Base-by-base conservation (phyloP, 2,888 invertebrate species). In the Ctena decussata region DNA sequence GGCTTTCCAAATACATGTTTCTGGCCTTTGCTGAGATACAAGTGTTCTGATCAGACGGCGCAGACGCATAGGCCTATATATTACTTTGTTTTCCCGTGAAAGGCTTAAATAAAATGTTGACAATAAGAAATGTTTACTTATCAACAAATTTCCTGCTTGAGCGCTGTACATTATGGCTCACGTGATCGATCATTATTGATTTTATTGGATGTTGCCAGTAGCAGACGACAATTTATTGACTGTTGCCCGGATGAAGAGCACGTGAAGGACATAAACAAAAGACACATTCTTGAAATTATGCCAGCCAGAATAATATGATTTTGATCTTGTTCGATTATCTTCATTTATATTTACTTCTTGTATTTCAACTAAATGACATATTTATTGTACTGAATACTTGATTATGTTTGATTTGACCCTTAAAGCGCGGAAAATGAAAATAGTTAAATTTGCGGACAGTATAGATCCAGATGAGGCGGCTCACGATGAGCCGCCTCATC, bases 251-350 rank as follows among this genome's bases (percentile, higher is more conserved):
- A 65, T 65, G 65, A 32, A 65, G 35, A 65, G 15, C 65, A 32
- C 65, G 65, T 65, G 57, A 57, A 57, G 57, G 57, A 57, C 27
- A 57, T 57, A 57, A 57, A 57, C 57, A 57, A 57, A 65, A 65
- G 65, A 65, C 65, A 65, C 35, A 65, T 65, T 32, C 32, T 65
- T 65, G 65, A 35, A 12, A 3, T 35, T 1, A 18, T 65, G 65
- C 65, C 65, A 65, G 18, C 5, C 3, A 65, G 32, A 18, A 65
- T 12, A 35, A 35, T 65, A 65, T 57, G 65, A 65, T 65, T 65
- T 65, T 65, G 65, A 65, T 65, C 65, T 65, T 2, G 24, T 21
- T 65, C 35, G 18, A 35, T 65, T 65, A 65, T 65, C 65, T 35
- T 18, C 65, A 65, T 65, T 65, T 65, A 65, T 65, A 53, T 8